Base-by-base conservation (phyloP, 2,113 vertebrate species). In the Caranx melampygus region DNA sequence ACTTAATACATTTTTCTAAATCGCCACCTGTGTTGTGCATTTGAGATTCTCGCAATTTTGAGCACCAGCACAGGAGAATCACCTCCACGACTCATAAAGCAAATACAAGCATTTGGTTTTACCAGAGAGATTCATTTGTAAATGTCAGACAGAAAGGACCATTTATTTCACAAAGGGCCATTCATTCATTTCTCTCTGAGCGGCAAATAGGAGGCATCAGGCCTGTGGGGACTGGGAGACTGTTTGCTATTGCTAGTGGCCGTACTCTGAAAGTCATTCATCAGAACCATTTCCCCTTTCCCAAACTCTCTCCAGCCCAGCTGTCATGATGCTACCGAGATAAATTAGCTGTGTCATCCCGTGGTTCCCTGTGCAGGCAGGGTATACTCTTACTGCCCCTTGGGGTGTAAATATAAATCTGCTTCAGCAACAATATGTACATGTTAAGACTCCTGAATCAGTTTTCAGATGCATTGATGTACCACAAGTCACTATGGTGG, bases 151-250 rank as follows among this genome's bases (percentile, higher is more conserved):
- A 86, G 82, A 84, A 81, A 79, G 80, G 65, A 81, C 78, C 51
- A 86, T 90, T 92, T 88, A 79, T 88, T 89, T 84, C 80, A 87
- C 91, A 91, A 89, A 89, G 82, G 62, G 34, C 75, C 74, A 79
- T 92, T 90, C 83, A 89, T 91, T 84, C 81, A 83, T 90, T 82
- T 72, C 68, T 83, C 69, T 72, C 85, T 52, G 42, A 81, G 82
- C 52, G 26, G 84, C 84, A 87, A 87, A 88, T 75, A 79, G 86
- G 74, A 88, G 80, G 80, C 64, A 74, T 81, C 64, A n/a, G 65
- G 73, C 85, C 86, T 35, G 59, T 45, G 58, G 87, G 84, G 78
- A 86, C 75, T 52, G 9, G 57, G 86, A 72, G 68, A 60, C 79
- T 81, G 88, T 88, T 91, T 85, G 83, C 85, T 76, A 49, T 78